A percentile compares a stretch with the other conserved stretches of the same genome.
Evolutionary conservation across 2,888 invertebrate species (phyloP).

Genomic region (Cabera pusaria): DNA sequence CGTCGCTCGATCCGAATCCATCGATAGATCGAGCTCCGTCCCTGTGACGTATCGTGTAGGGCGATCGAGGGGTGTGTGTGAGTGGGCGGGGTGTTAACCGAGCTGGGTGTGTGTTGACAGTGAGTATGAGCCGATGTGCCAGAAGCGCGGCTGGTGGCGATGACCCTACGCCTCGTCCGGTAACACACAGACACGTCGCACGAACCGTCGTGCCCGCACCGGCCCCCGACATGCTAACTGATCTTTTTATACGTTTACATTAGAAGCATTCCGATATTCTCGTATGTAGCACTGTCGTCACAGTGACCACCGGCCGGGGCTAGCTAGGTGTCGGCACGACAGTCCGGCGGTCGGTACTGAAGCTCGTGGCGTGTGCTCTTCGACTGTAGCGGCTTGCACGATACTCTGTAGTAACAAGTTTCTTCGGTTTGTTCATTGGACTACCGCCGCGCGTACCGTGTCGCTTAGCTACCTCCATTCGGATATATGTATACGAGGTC

Average conservation of each 20-base stretch:
- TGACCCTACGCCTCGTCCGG: slow-evolving; percentile 65
- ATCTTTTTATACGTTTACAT: too few species aligned
- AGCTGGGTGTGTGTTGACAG: slow-evolving; percentile 59
- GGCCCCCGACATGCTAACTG: too few species aligned
- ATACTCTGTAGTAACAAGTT: slow-evolving; percentile 25
- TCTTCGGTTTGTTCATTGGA: slow-evolving; percentile 34
- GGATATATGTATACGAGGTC: too few species aligned
- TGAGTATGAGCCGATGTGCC: slow-evolving; percentile 69
- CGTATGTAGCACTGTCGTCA: too few species aligned
- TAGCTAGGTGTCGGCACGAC: slow-evolving; percentile 8
- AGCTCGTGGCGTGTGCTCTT: slow-evolving; percentile 45
- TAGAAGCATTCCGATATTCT: too few species aligned
- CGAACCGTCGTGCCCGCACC: slow-evolving; percentile 23
- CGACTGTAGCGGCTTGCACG: slow-evolving; percentile 46
- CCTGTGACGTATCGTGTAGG: too few species aligned
- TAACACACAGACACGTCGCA: slow-evolving; percentile 39
- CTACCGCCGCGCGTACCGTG: too few species aligned
- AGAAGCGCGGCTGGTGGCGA: slow-evolving; percentile 60
- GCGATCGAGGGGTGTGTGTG: not conserved
- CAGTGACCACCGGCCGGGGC: not conserved
- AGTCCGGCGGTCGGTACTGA: slow-evolving; percentile 9
- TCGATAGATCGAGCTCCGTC: too few species aligned
- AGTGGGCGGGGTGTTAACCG: slow-evolving; percentile 21
- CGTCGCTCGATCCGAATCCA: not conserved
- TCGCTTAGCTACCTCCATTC: too few species aligned